Evolutionary conservation across 2,113 vertebrate species (phyloP), one percentile per base, ranked within the genome.

Genomic region (Leptobrachium leishanense): DNA sequence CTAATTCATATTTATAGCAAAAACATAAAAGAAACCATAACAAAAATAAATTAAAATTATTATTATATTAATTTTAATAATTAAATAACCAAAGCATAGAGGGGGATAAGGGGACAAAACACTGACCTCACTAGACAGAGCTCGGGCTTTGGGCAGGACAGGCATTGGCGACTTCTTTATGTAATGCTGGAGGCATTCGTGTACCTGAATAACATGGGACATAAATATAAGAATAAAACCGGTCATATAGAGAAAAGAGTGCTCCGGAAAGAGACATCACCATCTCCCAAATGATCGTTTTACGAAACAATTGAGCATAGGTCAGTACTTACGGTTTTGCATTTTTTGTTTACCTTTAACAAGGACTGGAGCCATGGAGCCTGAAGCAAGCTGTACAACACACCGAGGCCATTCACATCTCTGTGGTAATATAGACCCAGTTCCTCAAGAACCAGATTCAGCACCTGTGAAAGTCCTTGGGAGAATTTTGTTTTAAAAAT

Each of bases 341-440:
- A 31, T 31, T 31, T 31, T 31, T 31, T 31, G 20, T 76, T 85
- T 82, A 98, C 97, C 94, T 96, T 96, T 0, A 99, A 88, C 82
- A 98, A 92, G 0, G 95, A 95, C 87, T 93, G 95, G 72, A 99
- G 91, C 96, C 96, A 97, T 0, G 85, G 88, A 2, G 95, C 91
- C 39, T 92, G 92, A 66, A 98, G 93, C 63, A 98, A 92, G 82
- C 93, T 88, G 2, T 95, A 91, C 1, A 98, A 88, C 43, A 95
- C 82, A 53, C 95, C 90, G 40, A 93, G 85, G 0, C 94, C 94
- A 2, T 92, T 93, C 76, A 94, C 84, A 50, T 97, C 95, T 46
- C 84, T 90, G 63, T 90, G 90, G 6, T 95, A 86, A 5, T 95
- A 95, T 71, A 92, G 82, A 59, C 87, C 92, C 85, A 96, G 90